Percentiles rank a stretch among this genome's conserved stretches.
These are phyloP conservation scores for Hirundichthys speculiger DNA, from an alignment of 2,113 vertebrate species.

Conservation along the genomic window DNA sequence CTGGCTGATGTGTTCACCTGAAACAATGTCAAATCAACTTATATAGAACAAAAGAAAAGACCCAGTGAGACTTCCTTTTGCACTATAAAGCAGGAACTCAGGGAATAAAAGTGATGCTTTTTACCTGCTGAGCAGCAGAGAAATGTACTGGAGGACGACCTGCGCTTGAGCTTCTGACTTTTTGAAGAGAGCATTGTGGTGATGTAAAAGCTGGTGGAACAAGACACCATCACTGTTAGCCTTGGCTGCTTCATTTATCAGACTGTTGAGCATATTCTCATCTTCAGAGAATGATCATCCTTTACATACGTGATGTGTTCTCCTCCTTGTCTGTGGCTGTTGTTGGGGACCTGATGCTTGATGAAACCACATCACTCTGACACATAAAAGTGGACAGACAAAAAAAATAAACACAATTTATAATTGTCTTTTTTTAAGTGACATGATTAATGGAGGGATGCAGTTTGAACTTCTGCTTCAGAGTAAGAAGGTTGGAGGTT, in stretches of 20 bases:
- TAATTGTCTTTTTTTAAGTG: too few relatives aligned
- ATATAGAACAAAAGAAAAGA: neutral
- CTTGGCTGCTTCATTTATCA: neutral
- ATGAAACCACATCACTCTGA: neutral
- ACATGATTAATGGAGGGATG: too few relatives aligned
- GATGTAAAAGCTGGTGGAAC: neutral
- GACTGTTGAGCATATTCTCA: too few relatives aligned
- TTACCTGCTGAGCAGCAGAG: conserved; percentile 8
- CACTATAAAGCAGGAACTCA: too few relatives aligned
- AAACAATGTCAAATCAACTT: neutral
- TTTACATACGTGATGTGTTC: neutral
- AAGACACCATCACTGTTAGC: neutral
- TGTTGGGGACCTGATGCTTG: neutral
- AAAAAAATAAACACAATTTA: too few relatives aligned
- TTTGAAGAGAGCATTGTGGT: neutral
- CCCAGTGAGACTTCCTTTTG: too few relatives aligned
- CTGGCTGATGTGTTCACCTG: neutral
- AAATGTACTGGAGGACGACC: neutral
- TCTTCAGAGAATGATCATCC: neutral
- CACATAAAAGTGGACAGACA: neutral
- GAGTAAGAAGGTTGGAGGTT: too few relatives aligned
- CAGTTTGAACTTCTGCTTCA: too few relatives aligned
- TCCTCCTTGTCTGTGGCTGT: neutral
- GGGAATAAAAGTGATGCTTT: too few relatives aligned
- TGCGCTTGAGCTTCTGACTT: neutral